Evolutionary conservation across 2,113 vertebrate genomes (phyloP), one percentile per base, ranked within the genome.

Genomic region (Oriolus oriolus): DNA sequence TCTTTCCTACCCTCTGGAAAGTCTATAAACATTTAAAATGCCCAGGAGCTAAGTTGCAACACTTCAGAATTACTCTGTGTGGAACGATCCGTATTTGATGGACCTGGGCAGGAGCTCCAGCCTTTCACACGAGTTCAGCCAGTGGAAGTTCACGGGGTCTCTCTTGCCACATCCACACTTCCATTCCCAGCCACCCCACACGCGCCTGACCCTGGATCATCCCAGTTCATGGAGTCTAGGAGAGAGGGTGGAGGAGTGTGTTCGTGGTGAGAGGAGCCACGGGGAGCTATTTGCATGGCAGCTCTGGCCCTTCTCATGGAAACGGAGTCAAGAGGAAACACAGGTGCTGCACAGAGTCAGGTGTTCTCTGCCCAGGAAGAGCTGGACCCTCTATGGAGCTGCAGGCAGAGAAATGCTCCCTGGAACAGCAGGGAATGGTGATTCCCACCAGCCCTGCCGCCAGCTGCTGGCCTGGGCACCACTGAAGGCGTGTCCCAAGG

Each of bases 1-100:
- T 93, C 53, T 97, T 93, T 73, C 84, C 93, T 97, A 81, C 86
- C 94, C 94, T 93, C 92, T 94, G 96, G 94, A 80, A 97, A 97
- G 78, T 57, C 92, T 71, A 82, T 95, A 97, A 97, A 85, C 95
- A 75, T 97, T 96, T 87, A 68, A 79, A 97, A 94, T 35, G 41
- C 85, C 94, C 78, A 89, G 47, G 74, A 96, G 91, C 76, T 75
- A 95, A 39, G 53, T 89, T 90, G 47, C 70, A 95, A 84, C 83
- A 68, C 76, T 80, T 85, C 92, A 83, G 92, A 96, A 84, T 37
- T 47, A 64, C 64, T 91, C 84, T 86, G 68, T 50, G 7, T 84
- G 59, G 85, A 94, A 93, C 54, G 26, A 61, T 84, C 73, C 30
- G 4, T 31, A 35, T 50, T 92, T 91, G 47, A 82, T 54, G 71